Evolutionary conservation across 2,888 invertebrate species (phyloP).

Genomic region (Amblyteles armatorius): DNA sequence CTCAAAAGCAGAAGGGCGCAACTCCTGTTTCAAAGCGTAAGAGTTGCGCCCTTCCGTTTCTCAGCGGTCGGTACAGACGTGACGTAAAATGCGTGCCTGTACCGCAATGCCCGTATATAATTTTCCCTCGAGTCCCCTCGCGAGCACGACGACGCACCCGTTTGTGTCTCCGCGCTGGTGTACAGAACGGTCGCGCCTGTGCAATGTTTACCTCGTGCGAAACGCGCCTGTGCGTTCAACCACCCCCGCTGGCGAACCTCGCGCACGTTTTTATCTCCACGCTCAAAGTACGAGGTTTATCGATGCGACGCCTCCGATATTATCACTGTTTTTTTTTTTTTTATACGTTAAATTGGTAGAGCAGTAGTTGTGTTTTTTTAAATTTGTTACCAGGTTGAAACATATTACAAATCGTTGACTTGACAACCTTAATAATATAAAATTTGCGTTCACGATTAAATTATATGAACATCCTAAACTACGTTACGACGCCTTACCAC

Average conservation of each 20-base stretch:
- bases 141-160: conserved; percentile 43
- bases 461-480: too few species aligned
- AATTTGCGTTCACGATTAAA: too few species aligned
- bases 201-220: neutral
- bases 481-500: too few species aligned
- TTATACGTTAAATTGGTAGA: too few species aligned
- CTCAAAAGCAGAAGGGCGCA: neutral
- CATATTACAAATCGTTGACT: too few species aligned
- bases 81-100: neutral
- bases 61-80: neutral
- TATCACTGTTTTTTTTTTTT: neutral
- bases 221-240: conserved; percentile 9
- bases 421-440: too few species aligned
- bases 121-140: conserved; percentile 18
- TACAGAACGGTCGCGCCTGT: conserved; percentile 25
- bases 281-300: neutral
- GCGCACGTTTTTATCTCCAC: neutral
- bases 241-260: neutral
- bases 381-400: too few species aligned
- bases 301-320: neutral
- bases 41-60: too few species aligned
- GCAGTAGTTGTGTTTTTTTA: too few species aligned
- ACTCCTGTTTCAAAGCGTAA: neutral
- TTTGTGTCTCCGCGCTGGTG: conserved; percentile 13
- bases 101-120: conserved; percentile 41